phyloP scores from a whole-genome alignment of 1,140 invertebrate species.

The Bombus superbus region DNA sequence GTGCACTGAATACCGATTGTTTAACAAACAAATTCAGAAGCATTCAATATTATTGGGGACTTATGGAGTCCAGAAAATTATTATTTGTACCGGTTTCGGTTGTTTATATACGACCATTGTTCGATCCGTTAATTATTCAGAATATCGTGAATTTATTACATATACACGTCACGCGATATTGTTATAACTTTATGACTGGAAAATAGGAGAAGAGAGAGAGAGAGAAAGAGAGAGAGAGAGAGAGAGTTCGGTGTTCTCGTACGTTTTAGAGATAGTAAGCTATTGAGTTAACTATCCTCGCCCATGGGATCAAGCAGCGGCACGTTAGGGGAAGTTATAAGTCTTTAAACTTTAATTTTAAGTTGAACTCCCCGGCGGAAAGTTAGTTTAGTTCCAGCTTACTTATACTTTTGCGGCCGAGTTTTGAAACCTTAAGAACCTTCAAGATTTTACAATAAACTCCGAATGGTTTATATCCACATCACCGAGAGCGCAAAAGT shows the following conservation, averaged over 20 bases:
- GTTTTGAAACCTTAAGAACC: slow-evolving; percentile 63
- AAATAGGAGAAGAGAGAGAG: no score
- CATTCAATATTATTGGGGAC: background rate
- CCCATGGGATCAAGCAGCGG: slow-evolving; percentile 59
- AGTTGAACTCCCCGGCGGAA: slow-evolving; percentile 63
- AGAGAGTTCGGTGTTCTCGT: slow-evolving; percentile 14
- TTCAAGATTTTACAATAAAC: slow-evolving; percentile 68
- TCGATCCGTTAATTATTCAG: background rate
- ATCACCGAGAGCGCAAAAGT: background rate
- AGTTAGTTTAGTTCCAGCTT: slow-evolving; percentile 68
- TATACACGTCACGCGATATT: slow-evolving; percentile 21
- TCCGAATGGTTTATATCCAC: slow-evolving; percentile 61
- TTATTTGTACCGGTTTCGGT: background rate
- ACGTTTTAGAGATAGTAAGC: slow-evolving; percentile 49
- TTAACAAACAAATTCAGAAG: background rate
- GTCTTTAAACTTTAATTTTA: slow-evolving; percentile 77
- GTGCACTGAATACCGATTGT: background rate
- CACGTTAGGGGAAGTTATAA: slow-evolving; percentile 72
- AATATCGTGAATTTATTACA: slow-evolving; percentile 11
- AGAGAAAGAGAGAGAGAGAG: no score
- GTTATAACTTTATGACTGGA: background rate
- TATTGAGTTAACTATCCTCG: slow-evolving; percentile 63
- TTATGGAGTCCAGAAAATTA: background rate
- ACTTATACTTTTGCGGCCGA: slow-evolving; percentile 70
- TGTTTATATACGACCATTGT: background rate